Evolutionary conservation across 1,140 invertebrate genomes (phyloP).

Genomic region (Anoplolepis gracilipes): DNA sequence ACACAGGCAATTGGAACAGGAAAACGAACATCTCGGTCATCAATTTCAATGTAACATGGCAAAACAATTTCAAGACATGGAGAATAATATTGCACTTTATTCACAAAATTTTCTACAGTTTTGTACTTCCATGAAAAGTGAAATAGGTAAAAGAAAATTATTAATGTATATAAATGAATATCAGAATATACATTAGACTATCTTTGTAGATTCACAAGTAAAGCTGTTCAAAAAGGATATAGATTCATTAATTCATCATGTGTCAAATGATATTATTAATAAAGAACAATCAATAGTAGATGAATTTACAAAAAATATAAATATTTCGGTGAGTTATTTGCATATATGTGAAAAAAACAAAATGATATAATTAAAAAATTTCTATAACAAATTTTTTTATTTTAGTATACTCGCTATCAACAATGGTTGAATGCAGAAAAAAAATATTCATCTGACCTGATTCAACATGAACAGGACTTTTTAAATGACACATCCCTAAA

Average conservation of each 20-base stretch:
- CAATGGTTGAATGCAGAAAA: conserved; percentile 76
- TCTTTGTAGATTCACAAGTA: conserved; percentile 64
- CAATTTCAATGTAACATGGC: conserved; percentile 77
- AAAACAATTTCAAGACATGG: conserved; percentile 73
- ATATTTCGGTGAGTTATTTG: conserved; percentile 73
- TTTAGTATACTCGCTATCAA: conserved; percentile 77
- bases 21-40: conserved; percentile 79
- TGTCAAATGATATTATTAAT: conserved; percentile 72
- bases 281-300: conserved; percentile 62
- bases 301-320: conserved; percentile 71
- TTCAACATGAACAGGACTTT: conserved; percentile 70
- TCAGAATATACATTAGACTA: conserved; percentile 37
- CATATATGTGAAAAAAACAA: conserved; percentile 2
- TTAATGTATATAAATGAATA: neutral
- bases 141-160: too few species aligned
- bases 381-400: conserved; percentile 34
- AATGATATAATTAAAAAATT: conserved; percentile 28
- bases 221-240: conserved; percentile 67
- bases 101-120: conserved; percentile 76
- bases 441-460: conserved; percentile 60
- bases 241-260: conserved; percentile 69
- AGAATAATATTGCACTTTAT: conserved; percentile 75
- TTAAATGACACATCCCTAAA: conserved; percentile 68
- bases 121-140: conserved; percentile 74
- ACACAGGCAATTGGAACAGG: conserved; percentile 80